These are phyloP conservation scores for Leptopilina clavipes DNA, from an alignment of 1,140 invertebrate species.

Conservation along the genomic window DNA sequence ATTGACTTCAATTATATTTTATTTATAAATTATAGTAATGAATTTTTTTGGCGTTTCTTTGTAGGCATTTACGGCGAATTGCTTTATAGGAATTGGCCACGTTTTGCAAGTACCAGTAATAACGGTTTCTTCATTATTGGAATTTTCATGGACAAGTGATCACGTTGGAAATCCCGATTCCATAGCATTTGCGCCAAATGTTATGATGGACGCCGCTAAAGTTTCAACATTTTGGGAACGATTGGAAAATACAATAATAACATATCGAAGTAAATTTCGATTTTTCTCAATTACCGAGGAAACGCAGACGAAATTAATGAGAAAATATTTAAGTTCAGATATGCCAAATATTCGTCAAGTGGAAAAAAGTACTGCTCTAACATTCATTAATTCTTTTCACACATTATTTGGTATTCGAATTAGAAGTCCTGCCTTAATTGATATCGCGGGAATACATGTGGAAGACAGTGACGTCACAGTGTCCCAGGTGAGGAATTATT, in stretches of 20 bases:
- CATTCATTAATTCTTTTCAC: conserved; percentile 77
- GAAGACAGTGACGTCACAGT: conserved; percentile 32
- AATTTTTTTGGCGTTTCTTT: conserved; percentile 39
- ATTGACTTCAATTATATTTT: too few species aligned
- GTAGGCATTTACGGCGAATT: conserved; percentile 62
- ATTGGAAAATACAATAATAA: conserved; percentile 54
- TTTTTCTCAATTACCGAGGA: conserved; percentile 46
- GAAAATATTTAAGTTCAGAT: conserved; percentile 69
- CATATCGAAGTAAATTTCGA: conserved; percentile 34
- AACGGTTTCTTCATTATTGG: conserved; percentile 75
- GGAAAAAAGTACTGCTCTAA: conserved; percentile 70
- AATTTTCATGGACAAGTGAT: conserved; percentile 77
- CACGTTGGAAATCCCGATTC: conserved; percentile 78
- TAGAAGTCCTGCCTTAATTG: conserved; percentile 72
- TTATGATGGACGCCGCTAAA: conserved; percentile 64
- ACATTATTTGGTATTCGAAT: conserved; percentile 73
- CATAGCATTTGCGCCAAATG: conserved; percentile 74
- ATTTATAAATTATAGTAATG: too few species aligned
- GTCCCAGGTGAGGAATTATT: not conserved
- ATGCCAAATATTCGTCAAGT: conserved; percentile 65
- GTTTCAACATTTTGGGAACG: conserved; percentile 81
- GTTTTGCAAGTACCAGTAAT: conserved; percentile 77
- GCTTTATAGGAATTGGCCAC: conserved; percentile 76
- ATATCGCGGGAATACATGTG: conserved; percentile 78
- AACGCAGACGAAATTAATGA: conserved; percentile 50